Conservation (phyloP, 2,797 vertebrate genomes). For the Acrossocheilus wenchowensis region DNA sequence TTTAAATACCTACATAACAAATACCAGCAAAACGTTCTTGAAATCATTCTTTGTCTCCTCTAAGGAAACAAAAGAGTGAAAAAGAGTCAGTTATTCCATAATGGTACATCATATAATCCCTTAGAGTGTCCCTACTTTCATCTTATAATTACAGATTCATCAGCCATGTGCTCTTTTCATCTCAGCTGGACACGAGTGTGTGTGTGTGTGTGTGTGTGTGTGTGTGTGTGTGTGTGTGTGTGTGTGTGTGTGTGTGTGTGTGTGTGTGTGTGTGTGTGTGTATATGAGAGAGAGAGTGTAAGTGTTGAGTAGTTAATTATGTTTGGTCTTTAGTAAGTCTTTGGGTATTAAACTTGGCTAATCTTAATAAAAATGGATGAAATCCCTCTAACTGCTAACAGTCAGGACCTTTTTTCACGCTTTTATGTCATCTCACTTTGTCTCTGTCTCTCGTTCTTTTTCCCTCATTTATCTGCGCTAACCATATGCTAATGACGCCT, state of each 20-base stretch:
- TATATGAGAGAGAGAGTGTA: not conserved
- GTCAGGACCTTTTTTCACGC: conserved; percentile 35
- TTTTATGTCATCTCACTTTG: conserved; percentile 25
- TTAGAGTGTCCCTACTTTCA: conserved; percentile 36
- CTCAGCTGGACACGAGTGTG: conserved; percentile 12
- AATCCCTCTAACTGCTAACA: conserved; percentile 33
- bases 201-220: not conserved
- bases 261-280: conserved; percentile 2
- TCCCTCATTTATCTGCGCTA: conserved; percentile 35
- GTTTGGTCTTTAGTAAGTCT: conserved; percentile 44
- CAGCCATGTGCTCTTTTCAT: conserved; percentile 38
- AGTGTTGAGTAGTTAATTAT: conserved; percentile 42
- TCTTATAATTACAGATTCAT: conserved; percentile 53
- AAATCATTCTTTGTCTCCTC: not conserved
- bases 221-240: not conserved
- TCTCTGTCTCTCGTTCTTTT: not conserved
- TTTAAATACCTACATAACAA: not conserved
- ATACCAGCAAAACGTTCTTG: not conserved
- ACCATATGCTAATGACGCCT: conserved; percentile 46
- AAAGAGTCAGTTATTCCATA: conserved; percentile 15
- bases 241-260: not conserved
- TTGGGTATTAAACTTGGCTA: conserved; percentile 45
- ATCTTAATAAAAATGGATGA: conserved; percentile 53
- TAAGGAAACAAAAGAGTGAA: not conserved
- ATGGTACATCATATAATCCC: conserved; percentile 45